A percentile compares a stretch with the other conserved stretches of the same genome.
Evolutionary conservation across 1,140 invertebrate genomes (phyloP).

Genomic region (Drosophila littoralis): DNA sequence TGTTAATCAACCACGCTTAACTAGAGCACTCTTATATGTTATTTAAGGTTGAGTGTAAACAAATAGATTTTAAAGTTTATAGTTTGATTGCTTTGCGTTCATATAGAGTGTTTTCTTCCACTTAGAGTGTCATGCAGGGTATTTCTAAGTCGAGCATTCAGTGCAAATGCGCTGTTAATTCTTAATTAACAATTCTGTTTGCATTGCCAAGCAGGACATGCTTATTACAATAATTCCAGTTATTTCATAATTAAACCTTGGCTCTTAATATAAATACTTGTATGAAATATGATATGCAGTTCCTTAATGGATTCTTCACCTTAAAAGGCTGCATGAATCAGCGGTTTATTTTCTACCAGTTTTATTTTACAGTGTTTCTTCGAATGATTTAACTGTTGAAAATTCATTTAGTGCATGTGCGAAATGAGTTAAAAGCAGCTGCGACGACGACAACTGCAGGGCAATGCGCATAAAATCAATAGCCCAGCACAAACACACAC

Average conservation of each 20-base stretch:
- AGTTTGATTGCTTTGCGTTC: too few species aligned
- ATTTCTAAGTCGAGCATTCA: not conserved
- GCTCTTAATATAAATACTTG: constrained; percentile 5
- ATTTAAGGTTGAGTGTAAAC: too few species aligned
- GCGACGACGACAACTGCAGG: constrained; percentile 39
- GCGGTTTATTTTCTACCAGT: constrained; percentile 9
- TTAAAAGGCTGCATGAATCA: constrained; percentile 26
- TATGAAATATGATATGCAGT: constrained; percentile 12
- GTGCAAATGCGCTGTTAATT: not conserved
- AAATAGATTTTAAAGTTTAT: too few species aligned
- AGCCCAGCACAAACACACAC: constrained; percentile 46
- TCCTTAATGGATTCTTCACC: constrained; percentile 16
- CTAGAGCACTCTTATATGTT: too few species aligned
- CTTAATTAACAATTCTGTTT: constrained; percentile 11
- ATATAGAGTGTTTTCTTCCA: too few species aligned
- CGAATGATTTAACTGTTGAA: constrained; percentile 54
- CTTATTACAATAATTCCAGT: constrained; percentile 5
- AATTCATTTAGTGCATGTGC: constrained; percentile 67
- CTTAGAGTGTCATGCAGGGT: not conserved
- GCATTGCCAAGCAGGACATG: constrained; percentile 9
- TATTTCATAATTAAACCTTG: constrained; percentile 20
- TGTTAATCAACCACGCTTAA: too few species aligned
- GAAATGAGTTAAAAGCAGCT: constrained; percentile 57
- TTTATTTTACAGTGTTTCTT: constrained; percentile 27
- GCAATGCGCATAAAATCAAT: constrained; percentile 73